A percentile compares a stretch with the other conserved stretches of the same genome.
Conservation (phyloP, 2,888 invertebrate species). For the Cephus runcator region DNA sequence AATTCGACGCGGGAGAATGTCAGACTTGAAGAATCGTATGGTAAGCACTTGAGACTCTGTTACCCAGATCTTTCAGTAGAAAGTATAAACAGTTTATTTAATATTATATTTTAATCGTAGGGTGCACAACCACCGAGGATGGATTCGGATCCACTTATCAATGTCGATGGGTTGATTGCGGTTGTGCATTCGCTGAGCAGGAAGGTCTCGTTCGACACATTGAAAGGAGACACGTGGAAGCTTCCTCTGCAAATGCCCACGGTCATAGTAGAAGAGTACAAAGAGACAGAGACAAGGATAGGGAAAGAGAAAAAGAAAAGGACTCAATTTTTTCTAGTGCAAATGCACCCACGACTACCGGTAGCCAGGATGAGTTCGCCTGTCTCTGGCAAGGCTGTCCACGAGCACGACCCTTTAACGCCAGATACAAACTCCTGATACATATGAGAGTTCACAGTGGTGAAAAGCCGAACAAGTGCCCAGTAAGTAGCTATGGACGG, state of each 20-base stretch:
- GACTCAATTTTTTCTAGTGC: conserved; percentile 15
- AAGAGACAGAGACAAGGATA: conserved; percentile 47
- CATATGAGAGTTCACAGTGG: conserved; percentile 98
- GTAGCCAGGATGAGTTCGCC: conserved; percentile 79
- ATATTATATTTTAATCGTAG: conserved; percentile 23
- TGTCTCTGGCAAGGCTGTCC: conserved; percentile 96
- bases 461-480: conserved; percentile 97
- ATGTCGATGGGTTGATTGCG: conserved; percentile 91
- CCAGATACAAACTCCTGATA: conserved; percentile 95
- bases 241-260: conserved; percentile 45
- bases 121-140: conserved; percentile 37
- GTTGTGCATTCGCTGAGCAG: conserved; percentile 82
- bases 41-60: conserved; percentile 30
- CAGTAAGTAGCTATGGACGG: conserved; percentile 75
- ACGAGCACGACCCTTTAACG: conserved; percentile 92
- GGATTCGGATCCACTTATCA: conserved; percentile 55
- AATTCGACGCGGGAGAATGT: conserved; percentile 23
- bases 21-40: conserved; percentile 37
- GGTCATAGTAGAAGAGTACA: conserved; percentile 48
- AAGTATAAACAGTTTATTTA: conserved; percentile 7
- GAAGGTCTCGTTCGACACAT: conserved; percentile 84
- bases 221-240: conserved; percentile 87
- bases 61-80: background rate
- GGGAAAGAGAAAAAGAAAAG: conserved; percentile 26
- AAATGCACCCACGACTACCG: conserved; percentile 6